phyloP scores from a whole-genome alignment of 1,140 invertebrate species.

The Leptinotarsa defecta region DNA sequence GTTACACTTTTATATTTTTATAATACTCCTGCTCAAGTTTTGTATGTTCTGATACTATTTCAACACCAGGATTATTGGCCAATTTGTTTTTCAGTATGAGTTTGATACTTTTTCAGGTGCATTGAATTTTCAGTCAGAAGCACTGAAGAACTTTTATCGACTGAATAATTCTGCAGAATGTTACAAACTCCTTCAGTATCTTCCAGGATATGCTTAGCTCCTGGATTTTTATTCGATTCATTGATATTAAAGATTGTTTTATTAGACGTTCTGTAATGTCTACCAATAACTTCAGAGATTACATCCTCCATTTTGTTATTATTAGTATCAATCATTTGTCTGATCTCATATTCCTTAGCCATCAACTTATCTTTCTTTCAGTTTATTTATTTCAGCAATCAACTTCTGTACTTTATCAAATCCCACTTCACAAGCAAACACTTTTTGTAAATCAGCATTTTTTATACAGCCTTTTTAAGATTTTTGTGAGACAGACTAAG shows the following conservation, averaged over 20 bases:
- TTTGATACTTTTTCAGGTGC: not conserved
- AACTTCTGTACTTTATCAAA: not conserved
- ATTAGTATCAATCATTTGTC: not conserved
- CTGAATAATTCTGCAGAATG: not conserved
- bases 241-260: not conserved
- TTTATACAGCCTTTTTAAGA: no score
- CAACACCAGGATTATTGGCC: not conserved
- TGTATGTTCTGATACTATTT: not conserved
- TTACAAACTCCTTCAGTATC: no score
- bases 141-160: not conserved
- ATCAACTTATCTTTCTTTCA: not conserved
- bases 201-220: not conserved
- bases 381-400: no score
- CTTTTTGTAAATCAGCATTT: no score
- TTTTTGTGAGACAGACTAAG: no score
- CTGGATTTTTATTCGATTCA: not conserved
- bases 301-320: not conserved
- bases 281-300: not conserved
- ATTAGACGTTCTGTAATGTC: not conserved
- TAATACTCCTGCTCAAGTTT: constrained; percentile 1
- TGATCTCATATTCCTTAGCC: not conserved
- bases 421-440: not conserved
- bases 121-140: constrained; percentile 5
- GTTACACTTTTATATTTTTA: not conserved
- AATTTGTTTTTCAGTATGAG: not conserved